Percentiles rank a stretch among this genome's conserved stretches.
phyloP scores from a whole-genome alignment of 2,113 vertebrate genomes.

The Theristicus caerulescens region DNA sequence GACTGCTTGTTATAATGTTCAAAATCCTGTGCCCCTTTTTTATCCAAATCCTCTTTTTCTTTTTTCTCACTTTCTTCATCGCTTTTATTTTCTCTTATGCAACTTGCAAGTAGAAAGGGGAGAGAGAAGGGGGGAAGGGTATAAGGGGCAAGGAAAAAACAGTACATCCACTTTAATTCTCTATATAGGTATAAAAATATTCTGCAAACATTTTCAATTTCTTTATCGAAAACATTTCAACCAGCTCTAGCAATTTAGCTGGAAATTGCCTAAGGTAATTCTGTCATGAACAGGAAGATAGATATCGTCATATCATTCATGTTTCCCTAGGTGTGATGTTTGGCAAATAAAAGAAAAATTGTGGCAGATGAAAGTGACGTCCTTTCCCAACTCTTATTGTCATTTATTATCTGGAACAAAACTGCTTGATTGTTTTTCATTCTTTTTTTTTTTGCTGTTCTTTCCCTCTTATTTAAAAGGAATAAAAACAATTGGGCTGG shows the following conservation, averaged over 20 bases:
- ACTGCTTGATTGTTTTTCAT: not conserved
- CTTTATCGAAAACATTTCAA: not conserved
- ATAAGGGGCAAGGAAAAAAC: not conserved
- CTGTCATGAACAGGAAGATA: not conserved
- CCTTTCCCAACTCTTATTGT: not conserved
- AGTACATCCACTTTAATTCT: not conserved
- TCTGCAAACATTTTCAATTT: conserved; percentile 17
- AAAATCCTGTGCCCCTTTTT: not conserved
- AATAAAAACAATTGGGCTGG: not conserved
- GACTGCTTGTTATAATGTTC: not conserved
- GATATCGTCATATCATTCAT: not conserved
- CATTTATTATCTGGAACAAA: conserved; percentile 5
- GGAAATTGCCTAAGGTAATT: conserved; percentile 31
- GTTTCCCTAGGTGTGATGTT: not conserved
- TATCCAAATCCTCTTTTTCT: not conserved
- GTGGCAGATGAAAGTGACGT: not conserved
- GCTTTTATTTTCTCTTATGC: not conserved
- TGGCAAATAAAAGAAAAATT: conserved; percentile 19
- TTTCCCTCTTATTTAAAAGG: not conserved
- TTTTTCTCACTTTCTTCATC: not conserved
- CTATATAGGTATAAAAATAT: not conserved
- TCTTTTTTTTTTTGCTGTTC: not conserved
- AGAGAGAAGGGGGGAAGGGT: not conserved
- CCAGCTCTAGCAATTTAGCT: not conserved
- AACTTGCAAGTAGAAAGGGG: not conserved